Percentiles rank a stretch among this genome's conserved stretches.
Conservation (phyloP, 2,888 invertebrate genomes). For the Pedicia rivosa region DNA sequence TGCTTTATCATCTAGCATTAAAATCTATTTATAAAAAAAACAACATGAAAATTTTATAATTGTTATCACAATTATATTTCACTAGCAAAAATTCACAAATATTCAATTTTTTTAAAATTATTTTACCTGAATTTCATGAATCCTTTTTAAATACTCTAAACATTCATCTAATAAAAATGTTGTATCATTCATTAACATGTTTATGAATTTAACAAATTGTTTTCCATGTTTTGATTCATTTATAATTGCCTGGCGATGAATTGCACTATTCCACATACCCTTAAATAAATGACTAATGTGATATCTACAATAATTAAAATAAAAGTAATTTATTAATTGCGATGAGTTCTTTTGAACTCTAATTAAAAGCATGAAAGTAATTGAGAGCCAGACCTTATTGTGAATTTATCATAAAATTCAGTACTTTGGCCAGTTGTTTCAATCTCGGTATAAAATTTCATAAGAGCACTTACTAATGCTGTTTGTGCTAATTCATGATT, state of each 20-base stretch:
- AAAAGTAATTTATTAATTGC: background rate
- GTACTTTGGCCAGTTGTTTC: conserved; percentile 95
- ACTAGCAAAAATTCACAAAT: background rate
- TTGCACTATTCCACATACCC: conserved; percentile 84
- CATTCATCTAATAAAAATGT: conserved; percentile 95
- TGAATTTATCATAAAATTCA: conserved; percentile 99
- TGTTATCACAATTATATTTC: no score
- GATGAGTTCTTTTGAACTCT: background rate
- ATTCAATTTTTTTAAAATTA: background rate
- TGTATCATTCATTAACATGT: conserved; percentile 96
- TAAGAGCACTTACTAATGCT: conserved; percentile 72
- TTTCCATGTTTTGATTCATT: conserved; percentile 81
- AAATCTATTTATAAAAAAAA: no score
- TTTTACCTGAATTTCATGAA: conserved; percentile 70
- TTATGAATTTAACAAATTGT: conserved; percentile 91
- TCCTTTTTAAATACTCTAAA: conserved; percentile 74
- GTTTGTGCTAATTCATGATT: conserved; percentile 72
- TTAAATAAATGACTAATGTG: conserved; percentile 95
- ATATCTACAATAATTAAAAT: conserved; percentile 34
- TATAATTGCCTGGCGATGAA: conserved; percentile 74
- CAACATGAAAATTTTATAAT: no score
- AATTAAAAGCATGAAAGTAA: background rate
- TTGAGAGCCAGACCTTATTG: conserved; percentile 54
- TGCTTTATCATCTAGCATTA: conserved; percentile 50
- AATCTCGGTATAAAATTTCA: conserved; percentile 98